Base-by-base conservation (phyloP, 2,797 vertebrate genomes). In the Leptodactylus fallax region DNA sequence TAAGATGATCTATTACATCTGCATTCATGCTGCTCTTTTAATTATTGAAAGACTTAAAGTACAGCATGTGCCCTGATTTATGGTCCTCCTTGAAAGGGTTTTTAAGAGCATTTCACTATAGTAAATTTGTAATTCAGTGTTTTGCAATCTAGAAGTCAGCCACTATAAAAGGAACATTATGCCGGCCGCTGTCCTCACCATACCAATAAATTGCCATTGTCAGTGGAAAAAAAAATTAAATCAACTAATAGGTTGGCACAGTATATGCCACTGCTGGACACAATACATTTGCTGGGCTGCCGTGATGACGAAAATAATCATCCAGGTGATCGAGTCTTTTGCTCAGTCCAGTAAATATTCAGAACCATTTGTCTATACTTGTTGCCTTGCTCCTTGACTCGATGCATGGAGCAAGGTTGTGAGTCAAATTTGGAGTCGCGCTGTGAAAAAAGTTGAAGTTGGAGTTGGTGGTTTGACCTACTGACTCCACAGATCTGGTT, bases 41-140 rank as follows among this genome's bases (percentile, higher is more conserved):
- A 88, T 88, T 88, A 88, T 88, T 88, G 78, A 88, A 88, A 81
- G 78, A 63, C 56, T 85, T 85, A 74, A 81, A 81, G 74, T 78
- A 85, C 63, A 85, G 36, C 67, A 21, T 80, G 78, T 55, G n/a
- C 19, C 53, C 63, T 80, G 83, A 85, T 85, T 88, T 85, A 88
- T 55, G 47, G 23, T 47, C 58, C 36, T 56, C 7, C 82, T 55
- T 81, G 74, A 88, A 80, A 79, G 63, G 67, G 25, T 65, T 79
- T 79, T 88, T 81, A 85, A 74, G 83, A 88, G 65, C 56, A 25
- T 81, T 85, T 85, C 77, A 61, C 82, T 76, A 85, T 49, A 85
- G 82, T 60, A 36, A 69, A 74, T 72, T 69, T 80, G 82, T 72
- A 85, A 74, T 80, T 88, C 63, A 85, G 25, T 61, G 65, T 81